Evolutionary conservation across 2,797 vertebrate genomes (phyloP).

Genomic region (Sciurus carolinensis): DNA sequence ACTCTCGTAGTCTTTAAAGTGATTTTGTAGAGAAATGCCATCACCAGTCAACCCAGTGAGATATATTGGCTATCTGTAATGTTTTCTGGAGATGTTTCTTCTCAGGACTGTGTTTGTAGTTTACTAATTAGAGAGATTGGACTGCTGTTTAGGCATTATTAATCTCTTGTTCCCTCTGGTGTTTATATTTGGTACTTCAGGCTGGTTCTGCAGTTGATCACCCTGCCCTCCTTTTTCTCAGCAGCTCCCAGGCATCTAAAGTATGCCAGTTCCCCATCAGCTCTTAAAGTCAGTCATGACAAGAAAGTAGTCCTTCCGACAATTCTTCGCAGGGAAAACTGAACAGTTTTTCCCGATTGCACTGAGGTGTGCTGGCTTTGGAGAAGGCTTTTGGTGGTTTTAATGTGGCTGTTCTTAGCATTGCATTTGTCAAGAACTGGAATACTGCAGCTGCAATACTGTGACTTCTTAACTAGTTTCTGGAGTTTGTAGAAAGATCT

Average conservation of each 20-base stretch:
- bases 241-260: neutral
- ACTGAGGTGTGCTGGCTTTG: neutral
- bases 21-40: neutral
- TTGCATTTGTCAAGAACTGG: neutral
- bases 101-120: neutral
- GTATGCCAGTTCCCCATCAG: no score
- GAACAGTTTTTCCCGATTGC: neutral
- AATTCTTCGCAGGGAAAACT: neutral
- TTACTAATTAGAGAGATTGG: neutral
- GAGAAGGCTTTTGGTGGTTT: neutral
- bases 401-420: neutral
- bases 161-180: neutral
- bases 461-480: neutral
- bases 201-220: neutral
- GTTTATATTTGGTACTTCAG: neutral
- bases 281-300: neutral
- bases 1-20: neutral
- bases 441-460: neutral
- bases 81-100: neutral
- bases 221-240: neutral
- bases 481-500: neutral
- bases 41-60: neutral
- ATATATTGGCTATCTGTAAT: neutral
- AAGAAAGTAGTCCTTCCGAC: neutral
- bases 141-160: neutral